Evolutionary conservation across 2,113 vertebrate genomes (phyloP), one percentile per base, ranked within the genome.

Genomic region (Bos javanicus): DNA sequence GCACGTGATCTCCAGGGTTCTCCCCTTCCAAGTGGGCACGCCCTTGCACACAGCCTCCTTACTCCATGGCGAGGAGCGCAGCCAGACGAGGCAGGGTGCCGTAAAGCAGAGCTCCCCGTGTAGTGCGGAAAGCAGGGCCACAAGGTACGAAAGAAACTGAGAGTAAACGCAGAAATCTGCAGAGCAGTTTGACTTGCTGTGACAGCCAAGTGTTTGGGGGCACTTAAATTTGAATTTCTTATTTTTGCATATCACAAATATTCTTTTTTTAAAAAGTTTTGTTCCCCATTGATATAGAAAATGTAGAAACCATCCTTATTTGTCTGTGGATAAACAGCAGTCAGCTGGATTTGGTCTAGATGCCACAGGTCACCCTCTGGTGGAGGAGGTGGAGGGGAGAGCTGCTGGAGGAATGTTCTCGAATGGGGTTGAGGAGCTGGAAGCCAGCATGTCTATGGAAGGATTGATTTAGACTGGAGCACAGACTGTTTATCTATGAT

Each of bases 141-240:
- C 2, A 26, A 48, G 14, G 4, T 3, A 25, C 4, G n/a, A 90
- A 48, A 81, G 43, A 43, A 36, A 71, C 16, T n/a, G n/a, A 81
- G 59, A 67, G 33, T 10, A n/a, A 67, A 67, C 46, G 16, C 13
- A 90, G 67, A 87, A 52, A 25, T 17, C 82, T 54, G 11, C 52
- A 48, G 12, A 76, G 14, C 52, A 17, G 13, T 60, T 87, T 36
- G 36, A 76, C 19, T 50, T 50, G 10, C 56, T 84, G 7, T 56
- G 26, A 21, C 6, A 26, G 54, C 54, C 52, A 60, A 54, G 57
- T 6, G 39, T 90, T 36, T 76, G 10, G 1, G n/a, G 57, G 36
- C 81, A 74, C 43, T 74, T 15, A 52, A 93, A 39, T 87, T 15
- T 86, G 67, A 92, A 48, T 94, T 89, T 87, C 14, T 14, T 94